These are phyloP conservation scores for Oncorhynchus gorbuscha DNA, from an alignment of 2,113 vertebrate genomes.

Conservation along the genomic window DNA sequence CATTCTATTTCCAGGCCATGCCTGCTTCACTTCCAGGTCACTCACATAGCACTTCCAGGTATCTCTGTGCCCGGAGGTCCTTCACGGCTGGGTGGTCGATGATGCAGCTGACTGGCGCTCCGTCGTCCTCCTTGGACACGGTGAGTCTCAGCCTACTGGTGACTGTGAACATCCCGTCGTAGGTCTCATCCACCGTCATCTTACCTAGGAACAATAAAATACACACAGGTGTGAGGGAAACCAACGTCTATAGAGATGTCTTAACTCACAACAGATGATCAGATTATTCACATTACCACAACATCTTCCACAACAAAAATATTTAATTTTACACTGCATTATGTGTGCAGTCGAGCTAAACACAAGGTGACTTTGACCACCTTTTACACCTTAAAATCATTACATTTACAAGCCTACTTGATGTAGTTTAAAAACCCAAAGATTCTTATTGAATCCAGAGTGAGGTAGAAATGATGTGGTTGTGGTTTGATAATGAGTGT, in stretches of 20 bases:
- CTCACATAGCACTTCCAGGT: conserved; percentile 97
- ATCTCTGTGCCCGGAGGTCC: conserved; percentile 91
- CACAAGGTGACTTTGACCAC: too few relatives aligned
- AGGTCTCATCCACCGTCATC: conserved; percentile 86
- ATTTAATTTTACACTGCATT: too few relatives aligned
- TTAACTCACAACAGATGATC: neutral
- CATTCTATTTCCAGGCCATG: neutral
- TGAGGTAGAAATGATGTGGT: neutral
- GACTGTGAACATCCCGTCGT: conserved; percentile 92
- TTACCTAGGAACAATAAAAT: conserved; percentile 72
- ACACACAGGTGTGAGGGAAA: conserved; percentile 8
- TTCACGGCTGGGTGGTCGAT: conserved; percentile 95
- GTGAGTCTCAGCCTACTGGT: conserved; percentile 87
- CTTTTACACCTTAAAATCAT: too few relatives aligned
- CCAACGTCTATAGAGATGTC: neutral
- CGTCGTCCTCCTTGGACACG: conserved; percentile 91
- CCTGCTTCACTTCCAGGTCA: conserved; percentile 46
- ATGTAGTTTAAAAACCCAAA: neutral
- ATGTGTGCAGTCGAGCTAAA: too few relatives aligned
- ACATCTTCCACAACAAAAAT: neutral
- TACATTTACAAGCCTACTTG: neutral
- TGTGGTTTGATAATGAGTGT: conserved; percentile 60
- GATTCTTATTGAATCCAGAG: neutral
- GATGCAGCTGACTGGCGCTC: conserved; percentile 89
- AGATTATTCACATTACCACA: neutral